Evolutionary conservation across 2,797 vertebrate species (phyloP).

Genomic region (Anabacerthia variegaticeps): DNA sequence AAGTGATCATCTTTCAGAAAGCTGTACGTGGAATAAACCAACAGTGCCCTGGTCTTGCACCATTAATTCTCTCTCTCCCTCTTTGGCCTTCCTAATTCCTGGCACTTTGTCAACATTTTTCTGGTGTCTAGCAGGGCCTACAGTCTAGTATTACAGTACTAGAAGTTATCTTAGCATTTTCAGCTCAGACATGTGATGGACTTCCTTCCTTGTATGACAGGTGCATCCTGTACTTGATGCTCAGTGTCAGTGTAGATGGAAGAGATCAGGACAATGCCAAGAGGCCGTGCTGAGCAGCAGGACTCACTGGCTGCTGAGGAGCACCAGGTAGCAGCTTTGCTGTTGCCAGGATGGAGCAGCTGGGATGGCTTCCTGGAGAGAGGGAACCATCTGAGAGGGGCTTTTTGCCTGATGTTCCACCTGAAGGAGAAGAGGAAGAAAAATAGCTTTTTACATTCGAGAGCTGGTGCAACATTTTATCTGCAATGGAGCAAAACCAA

Average conservation of each 20-base stretch:
- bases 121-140: neutral
- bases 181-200: neutral
- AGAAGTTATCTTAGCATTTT: neutral
- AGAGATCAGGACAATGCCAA: neutral
- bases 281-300: neutral
- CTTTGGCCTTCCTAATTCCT: neutral
- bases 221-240: fast-evolving
- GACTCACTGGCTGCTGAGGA: conserved; percentile 76
- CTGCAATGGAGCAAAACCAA: neutral
- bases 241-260: neutral
- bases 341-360: conserved; percentile 69
- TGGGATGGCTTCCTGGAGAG: conserved; percentile 61
- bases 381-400: conserved; percentile 66
- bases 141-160: neutral
- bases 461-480: neutral
- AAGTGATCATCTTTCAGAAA: neutral
- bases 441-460: neutral
- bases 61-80: neutral
- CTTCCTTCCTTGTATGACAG: neutral
- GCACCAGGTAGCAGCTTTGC: conserved; percentile 77
- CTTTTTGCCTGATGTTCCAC: conserved; percentile 74
- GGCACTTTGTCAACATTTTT: neutral
- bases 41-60: neutral
- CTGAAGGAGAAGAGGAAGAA: conserved; percentile 52
- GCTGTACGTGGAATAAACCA: neutral